Evolutionary conservation across 2,113 vertebrate genomes (phyloP).

Genomic region (Gymnarchus niloticus): DNA sequence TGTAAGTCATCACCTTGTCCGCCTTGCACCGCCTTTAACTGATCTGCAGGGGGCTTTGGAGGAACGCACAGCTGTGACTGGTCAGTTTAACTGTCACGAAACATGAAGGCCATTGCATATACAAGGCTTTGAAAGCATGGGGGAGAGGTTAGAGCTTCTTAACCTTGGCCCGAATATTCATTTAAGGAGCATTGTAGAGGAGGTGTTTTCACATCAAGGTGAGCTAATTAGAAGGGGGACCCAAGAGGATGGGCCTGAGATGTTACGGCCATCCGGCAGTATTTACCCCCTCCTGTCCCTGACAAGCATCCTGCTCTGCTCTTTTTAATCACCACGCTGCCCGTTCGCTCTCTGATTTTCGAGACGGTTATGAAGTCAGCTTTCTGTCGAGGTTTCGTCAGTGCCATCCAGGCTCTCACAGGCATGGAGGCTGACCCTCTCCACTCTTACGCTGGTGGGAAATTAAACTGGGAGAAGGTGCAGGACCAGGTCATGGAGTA

Average conservation of each 20-base stretch:
- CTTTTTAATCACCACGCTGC: slow-evolving; percentile 17
- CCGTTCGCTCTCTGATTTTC: background rate
- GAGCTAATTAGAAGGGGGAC: slow-evolving; percentile 15
- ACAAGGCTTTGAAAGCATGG: background rate
- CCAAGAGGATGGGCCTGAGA: slow-evolving; percentile 21
- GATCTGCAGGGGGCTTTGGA: background rate
- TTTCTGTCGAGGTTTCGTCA: background rate
- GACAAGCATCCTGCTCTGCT: slow-evolving; percentile 1
- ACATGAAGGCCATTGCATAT: background rate
- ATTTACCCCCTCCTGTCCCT: background rate
- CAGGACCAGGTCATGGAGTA: slow-evolving; percentile 45
- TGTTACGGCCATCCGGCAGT: slow-evolving; percentile 15
- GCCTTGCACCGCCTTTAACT: background rate
- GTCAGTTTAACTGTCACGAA: background rate
- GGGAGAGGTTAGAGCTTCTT: background rate
- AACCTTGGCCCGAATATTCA: slow-evolving; percentile 12
- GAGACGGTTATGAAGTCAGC: slow-evolving; percentile 22
- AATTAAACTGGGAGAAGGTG: slow-evolving; percentile 44
- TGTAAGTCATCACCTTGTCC: slow-evolving; percentile 70
- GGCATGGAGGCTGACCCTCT: slow-evolving; percentile 23
- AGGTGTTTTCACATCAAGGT: slow-evolving; percentile 16
- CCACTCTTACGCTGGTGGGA: slow-evolving; percentile 40
- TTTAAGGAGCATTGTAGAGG: background rate
- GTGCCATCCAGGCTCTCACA: slow-evolving; percentile 6
- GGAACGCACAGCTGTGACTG: background rate